phyloP scores from a whole-genome alignment of 2,888 invertebrate genomes.

The Idaea aversata region DNA sequence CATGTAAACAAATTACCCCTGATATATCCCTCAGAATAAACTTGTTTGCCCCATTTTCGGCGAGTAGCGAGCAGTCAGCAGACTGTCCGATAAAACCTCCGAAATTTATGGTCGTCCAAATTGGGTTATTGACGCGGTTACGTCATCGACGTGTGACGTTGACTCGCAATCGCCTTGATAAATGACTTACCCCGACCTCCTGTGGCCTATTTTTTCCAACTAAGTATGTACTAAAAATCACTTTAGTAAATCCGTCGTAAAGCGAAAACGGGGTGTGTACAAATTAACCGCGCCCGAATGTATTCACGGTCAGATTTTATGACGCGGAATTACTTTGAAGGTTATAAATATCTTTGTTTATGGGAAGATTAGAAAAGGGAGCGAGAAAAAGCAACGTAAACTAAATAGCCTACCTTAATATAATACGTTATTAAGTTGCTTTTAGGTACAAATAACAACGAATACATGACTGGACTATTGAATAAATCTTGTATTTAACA shows the following conservation, averaged over 20 bases:
- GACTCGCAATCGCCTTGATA: slow-evolving; percentile 41
- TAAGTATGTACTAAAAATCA: slow-evolving; percentile 15
- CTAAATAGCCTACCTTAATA: slow-evolving; percentile 8
- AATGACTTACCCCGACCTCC: slow-evolving; percentile 29
- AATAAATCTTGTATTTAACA: not conserved
- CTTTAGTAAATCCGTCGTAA: slow-evolving; percentile 17
- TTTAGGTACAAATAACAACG: not conserved
- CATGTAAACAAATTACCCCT: not conserved
- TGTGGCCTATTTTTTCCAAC: slow-evolving; percentile 27
- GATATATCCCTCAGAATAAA: slow-evolving; percentile 15
- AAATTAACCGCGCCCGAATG: slow-evolving; percentile 26
- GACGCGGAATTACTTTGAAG: slow-evolving; percentile 15
- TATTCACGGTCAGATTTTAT: slow-evolving; percentile 27
- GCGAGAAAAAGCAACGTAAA: not conserved
- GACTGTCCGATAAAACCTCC: slow-evolving; percentile 41
- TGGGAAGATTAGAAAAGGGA: not conserved
- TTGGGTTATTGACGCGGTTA: slow-evolving; percentile 48
- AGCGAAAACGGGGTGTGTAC: slow-evolving; percentile 15
- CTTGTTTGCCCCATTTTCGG: slow-evolving; percentile 45
- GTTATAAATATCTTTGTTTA: slow-evolving; percentile 6
- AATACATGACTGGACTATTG: not conserved
- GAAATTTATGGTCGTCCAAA: slow-evolving; percentile 46
- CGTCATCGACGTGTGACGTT: slow-evolving; percentile 43
- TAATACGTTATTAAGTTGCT: not conserved
- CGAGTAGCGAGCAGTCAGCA: slow-evolving; percentile 26